Evolutionary conservation across 2,888 invertebrate species (phyloP).

Genomic region (Leptodirus hochenwartii): DNA sequence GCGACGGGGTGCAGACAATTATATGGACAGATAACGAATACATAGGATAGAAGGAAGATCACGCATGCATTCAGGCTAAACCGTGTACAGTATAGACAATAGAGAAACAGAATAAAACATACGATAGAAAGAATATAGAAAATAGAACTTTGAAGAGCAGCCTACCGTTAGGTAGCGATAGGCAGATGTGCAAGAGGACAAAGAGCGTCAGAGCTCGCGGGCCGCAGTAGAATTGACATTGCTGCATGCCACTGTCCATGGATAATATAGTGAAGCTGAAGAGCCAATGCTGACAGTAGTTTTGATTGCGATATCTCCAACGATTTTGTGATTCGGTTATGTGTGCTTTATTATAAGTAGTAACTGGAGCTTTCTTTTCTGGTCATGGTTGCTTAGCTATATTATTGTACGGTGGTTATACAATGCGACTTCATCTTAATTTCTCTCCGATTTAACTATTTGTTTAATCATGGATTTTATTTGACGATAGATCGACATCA

Average conservation of each 20-base stretch:
- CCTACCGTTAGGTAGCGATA: constrained; percentile 29
- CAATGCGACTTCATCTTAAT: constrained; percentile 7
- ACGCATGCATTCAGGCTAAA: no score
- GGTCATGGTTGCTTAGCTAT: no score
- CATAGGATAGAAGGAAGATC: no score
- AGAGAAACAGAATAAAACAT: no score
- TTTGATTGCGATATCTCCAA: constrained; percentile 6
- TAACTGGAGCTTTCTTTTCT: constrained; percentile 1
- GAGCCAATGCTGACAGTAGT: constrained; percentile 8
- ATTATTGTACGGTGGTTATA: constrained; percentile 10
- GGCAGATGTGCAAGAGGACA: constrained; percentile 28
- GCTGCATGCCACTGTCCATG: constrained; percentile 27
- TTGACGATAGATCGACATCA: no score
- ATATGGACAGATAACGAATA: no score
- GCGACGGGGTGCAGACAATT: no score
- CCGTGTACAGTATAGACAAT: no score
- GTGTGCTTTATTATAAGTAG: constrained; percentile 7
- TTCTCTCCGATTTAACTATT: constrained; percentile 12
- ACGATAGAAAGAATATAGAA: no score
- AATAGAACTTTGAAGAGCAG: no score
- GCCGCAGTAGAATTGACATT: constrained; percentile 26
- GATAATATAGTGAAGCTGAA: constrained; percentile 16
- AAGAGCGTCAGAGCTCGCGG: constrained; percentile 26
- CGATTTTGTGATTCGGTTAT: constrained; percentile 9
- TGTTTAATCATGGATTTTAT: no score